phyloP scores from a whole-genome alignment of 1,140 invertebrate species.

The Hycleus cichorii region DNA sequence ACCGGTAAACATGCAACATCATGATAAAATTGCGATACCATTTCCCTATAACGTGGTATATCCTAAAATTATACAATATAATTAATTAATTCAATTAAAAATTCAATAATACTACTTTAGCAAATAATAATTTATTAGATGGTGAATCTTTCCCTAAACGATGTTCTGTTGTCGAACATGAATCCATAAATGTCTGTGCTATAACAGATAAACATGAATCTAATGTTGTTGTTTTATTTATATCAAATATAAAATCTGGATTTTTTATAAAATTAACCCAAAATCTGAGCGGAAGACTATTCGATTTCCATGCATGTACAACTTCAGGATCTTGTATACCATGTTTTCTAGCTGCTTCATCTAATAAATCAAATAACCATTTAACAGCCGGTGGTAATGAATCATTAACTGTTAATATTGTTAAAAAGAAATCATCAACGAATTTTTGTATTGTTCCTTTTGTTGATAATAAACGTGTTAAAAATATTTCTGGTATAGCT shows the following conservation, averaged over 20 bases:
- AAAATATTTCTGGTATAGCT: constrained; percentile 92
- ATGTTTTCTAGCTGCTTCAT: constrained; percentile 79
- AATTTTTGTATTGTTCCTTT: constrained; percentile 96
- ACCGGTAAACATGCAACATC: constrained; percentile 77
- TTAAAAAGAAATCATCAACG: constrained; percentile 89
- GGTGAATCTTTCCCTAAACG: constrained; percentile 89
- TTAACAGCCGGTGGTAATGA: constrained; percentile 87
- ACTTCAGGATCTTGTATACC: constrained; percentile 83
- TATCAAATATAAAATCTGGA: constrained; percentile 94
- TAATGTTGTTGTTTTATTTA: constrained; percentile 85
- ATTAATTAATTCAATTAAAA: background rate
- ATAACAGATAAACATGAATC: constrained; percentile 91
- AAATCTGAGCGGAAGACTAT: constrained; percentile 85
- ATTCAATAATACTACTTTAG: constrained; percentile 53
- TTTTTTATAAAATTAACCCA: constrained; percentile 98
- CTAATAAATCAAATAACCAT: constrained; percentile 91
- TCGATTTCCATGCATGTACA: constrained; percentile 94
- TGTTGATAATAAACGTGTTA: constrained; percentile 84
- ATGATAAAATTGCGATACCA: constrained; percentile 80
- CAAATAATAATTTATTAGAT: constrained; percentile 89
- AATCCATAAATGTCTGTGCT: constrained; percentile 94
- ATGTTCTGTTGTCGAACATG: constrained; percentile 83
- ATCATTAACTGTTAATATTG: constrained; percentile 82
- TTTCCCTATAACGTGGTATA: constrained; percentile 80
- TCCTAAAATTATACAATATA: constrained; percentile 46